phyloP scores from a whole-genome alignment of 2,888 invertebrate genomes.

The Itoplectis maculator region DNA sequence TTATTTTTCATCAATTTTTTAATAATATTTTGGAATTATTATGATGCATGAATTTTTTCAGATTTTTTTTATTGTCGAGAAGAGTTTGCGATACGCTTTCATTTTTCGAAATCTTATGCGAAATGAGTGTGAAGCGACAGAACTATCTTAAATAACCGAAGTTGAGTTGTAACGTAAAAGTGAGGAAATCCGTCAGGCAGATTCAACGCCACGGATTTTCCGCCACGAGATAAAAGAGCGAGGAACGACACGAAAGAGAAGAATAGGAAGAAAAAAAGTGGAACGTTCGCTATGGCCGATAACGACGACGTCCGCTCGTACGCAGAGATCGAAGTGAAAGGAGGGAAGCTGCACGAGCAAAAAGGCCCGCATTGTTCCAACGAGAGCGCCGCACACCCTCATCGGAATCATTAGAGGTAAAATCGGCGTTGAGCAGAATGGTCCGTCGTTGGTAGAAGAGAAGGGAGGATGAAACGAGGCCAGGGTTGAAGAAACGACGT shows the following conservation, averaged over 20 bases:
- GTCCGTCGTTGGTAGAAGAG: neutral
- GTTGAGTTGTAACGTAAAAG: too few species aligned
- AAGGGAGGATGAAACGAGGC: neutral
- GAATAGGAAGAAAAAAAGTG: neutral
- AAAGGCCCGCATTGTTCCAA: constrained; percentile 22
- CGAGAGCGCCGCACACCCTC: neutral
- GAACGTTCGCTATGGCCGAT: neutral
- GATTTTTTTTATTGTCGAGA: too few species aligned
- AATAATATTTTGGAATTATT: too few species aligned
- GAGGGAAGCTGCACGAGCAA: neutral
- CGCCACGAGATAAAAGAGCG: neutral
- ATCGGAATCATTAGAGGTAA: constrained; percentile 38
- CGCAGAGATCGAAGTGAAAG: constrained; percentile 5
- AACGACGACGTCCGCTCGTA: neutral
- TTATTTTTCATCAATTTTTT: too few species aligned
- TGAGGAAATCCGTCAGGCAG: too few species aligned
- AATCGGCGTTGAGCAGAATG: constrained; percentile 23
- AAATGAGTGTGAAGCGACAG: too few species aligned
- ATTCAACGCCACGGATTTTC: too few species aligned
- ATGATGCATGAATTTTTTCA: too few species aligned
- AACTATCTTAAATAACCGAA: too few species aligned
- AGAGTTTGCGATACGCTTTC: too few species aligned
- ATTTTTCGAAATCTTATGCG: too few species aligned
- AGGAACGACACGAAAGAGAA: neutral
- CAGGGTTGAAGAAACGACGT: neutral